Evolutionary conservation across 1,140 invertebrate species (phyloP).

Genomic region (Odontomachus brunneus): DNA sequence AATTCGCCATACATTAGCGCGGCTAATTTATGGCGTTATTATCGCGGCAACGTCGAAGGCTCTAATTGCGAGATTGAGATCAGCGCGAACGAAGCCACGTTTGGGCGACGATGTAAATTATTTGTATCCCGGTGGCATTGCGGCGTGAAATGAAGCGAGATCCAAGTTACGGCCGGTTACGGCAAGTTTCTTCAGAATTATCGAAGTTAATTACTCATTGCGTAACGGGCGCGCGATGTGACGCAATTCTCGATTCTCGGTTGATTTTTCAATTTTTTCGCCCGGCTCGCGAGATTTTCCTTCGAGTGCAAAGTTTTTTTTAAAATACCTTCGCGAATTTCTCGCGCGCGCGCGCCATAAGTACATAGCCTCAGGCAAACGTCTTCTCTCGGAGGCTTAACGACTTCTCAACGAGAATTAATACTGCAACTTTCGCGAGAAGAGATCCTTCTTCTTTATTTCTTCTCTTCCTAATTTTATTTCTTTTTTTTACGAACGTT

Average conservation of each 20-base stretch:
- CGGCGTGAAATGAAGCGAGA: not conserved
- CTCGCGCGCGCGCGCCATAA: not conserved
- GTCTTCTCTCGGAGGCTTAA: not conserved
- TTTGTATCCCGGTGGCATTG: not conserved
- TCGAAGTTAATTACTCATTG: slow-evolving; percentile 5
- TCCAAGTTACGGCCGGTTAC: not conserved
- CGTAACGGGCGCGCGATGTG: not conserved
- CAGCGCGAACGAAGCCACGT: no score
- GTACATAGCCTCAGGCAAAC: not conserved
- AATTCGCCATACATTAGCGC: no score
- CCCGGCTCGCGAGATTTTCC: not conserved
- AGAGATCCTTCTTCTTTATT: not conserved
- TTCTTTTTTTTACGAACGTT: not conserved
- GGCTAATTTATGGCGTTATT: no score
- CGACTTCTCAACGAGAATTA: slow-evolving; percentile 25
- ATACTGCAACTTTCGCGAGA: slow-evolving; percentile 13
- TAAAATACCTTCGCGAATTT: slow-evolving; percentile 7
- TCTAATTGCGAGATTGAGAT: no score
- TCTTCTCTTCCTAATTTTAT: no score
- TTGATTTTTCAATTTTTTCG: no score
- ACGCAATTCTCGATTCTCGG: not conserved
- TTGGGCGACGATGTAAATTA: not conserved
- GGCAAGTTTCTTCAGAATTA: not conserved
- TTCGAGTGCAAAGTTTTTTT: slow-evolving; percentile 25
- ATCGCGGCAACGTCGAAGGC: no score